phyloP scores from a whole-genome alignment of 1,140 invertebrate species.

The Drosophila erecta region DNA sequence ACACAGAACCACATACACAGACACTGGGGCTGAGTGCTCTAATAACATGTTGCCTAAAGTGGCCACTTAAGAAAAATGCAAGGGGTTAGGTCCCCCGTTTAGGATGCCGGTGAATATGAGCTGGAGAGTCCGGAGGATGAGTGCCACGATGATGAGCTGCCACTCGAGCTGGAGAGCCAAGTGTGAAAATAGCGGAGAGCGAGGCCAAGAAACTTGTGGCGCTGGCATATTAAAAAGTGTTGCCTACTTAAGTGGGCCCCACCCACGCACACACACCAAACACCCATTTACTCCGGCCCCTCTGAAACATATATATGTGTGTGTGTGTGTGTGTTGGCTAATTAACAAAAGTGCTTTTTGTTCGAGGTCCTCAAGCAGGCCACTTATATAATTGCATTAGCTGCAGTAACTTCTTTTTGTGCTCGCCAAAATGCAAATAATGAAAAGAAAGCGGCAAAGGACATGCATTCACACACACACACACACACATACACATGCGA shows the following conservation, averaged over 20 bases:
- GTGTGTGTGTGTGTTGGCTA: constrained; percentile 50
- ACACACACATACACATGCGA: not conserved
- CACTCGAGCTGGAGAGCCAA: constrained; percentile 46
- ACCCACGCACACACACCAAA: not conserved
- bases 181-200: constrained; percentile 55
- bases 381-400: constrained; percentile 82
- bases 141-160: constrained; percentile 20
- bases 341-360: constrained; percentile 78
- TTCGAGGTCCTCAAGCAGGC: constrained; percentile 62
- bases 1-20: constrained; percentile 6
- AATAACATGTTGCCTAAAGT: constrained; percentile 64
- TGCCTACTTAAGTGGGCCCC: constrained; percentile 50
- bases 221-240: constrained; percentile 57
- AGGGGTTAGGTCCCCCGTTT: constrained; percentile 7
- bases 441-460: constrained; percentile 69
- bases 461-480: constrained; percentile 30
- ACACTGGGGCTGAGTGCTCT: constrained; percentile 33
- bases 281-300: not conserved
- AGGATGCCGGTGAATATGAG: constrained; percentile 12
- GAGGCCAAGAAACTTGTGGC: constrained; percentile 44
- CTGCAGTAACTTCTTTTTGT: constrained; percentile 60
- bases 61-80: constrained; percentile 60
- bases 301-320: not conserved
- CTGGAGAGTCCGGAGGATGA: constrained; percentile 8
- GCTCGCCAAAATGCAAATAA: constrained; percentile 70